phyloP scores from a whole-genome alignment of 2,888 invertebrate genomes.

The Caenorhabditis sinica region DNA sequence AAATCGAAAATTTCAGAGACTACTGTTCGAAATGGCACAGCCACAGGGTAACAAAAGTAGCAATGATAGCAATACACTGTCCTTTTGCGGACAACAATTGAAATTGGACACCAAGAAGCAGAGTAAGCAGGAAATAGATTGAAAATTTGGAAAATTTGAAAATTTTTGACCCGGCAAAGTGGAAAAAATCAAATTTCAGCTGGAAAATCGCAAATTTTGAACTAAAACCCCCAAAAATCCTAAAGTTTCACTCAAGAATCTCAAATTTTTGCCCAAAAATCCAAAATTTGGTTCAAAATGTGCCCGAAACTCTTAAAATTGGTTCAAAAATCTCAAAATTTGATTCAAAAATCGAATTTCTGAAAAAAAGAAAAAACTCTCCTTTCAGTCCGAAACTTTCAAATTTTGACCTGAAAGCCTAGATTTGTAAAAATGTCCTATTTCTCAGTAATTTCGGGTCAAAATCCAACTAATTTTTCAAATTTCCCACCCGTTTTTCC shows the following conservation, averaged over 20 bases:
- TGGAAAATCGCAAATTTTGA: too few relatives aligned
- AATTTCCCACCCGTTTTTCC: too few relatives aligned
- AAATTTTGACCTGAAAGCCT: background rate
- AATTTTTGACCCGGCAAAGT: background rate
- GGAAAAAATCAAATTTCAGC: too few relatives aligned
- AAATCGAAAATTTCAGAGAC: slow-evolving; percentile 51
- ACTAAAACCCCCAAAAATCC: too few relatives aligned
- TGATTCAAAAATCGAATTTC: background rate
- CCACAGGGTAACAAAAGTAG: background rate
- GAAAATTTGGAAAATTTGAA: background rate
- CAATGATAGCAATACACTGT: slow-evolving; percentile 22
- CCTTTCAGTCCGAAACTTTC: too few relatives aligned
- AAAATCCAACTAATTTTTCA: too few relatives aligned
- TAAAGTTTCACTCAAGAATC: too few relatives aligned
- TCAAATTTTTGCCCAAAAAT: too few relatives aligned
- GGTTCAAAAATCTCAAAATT: background rate
- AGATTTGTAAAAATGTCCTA: background rate
- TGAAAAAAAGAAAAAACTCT: too few relatives aligned
- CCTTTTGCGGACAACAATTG: slow-evolving; percentile 41
- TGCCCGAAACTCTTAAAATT: too few relatives aligned
- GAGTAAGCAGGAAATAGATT: slow-evolving; percentile 19
- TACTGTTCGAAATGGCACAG: slow-evolving; percentile 45
- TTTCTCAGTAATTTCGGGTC: background rate
- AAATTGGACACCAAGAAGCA: slow-evolving; percentile 45
- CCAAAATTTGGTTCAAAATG: too few relatives aligned